A percentile compares a stretch with the other conserved stretches of the same genome.
These are phyloP conservation scores for Spilosoma lubricipeda DNA, from an alignment of 2,888 invertebrate species.

Conservation along the genomic window DNA sequence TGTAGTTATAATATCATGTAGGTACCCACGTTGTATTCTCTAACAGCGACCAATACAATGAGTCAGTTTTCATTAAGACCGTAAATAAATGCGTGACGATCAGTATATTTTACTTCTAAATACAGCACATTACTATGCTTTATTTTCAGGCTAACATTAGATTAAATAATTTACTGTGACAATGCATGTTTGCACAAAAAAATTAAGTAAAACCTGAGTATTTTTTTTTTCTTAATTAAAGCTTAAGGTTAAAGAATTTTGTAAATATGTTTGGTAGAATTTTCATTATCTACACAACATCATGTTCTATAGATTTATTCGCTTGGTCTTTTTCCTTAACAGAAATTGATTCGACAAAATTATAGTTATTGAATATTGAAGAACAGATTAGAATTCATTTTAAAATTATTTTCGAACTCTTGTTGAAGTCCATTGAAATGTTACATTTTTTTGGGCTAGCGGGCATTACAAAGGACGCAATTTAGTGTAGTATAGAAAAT, in stretches of 20 bases:
- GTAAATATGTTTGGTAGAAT: neutral
- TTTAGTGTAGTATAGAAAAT: too few relatives aligned
- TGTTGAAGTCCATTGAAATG: too few relatives aligned
- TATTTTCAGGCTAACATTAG: slow-evolving; percentile 9
- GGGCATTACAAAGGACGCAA: too few relatives aligned
- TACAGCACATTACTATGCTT: slow-evolving; percentile 5
- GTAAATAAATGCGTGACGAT: slow-evolving; percentile 38
- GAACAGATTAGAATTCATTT: neutral
- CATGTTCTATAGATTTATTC: neutral
- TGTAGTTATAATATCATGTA: neutral
- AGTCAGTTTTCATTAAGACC: slow-evolving; percentile 30
- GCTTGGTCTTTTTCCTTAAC: neutral
- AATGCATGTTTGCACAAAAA: slow-evolving; percentile 2
- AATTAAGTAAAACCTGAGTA: neutral
- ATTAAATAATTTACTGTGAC: slow-evolving; percentile 15
- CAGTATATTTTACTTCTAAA: slow-evolving; percentile 10
- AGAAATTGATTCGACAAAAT: neutral
- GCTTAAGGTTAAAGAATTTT: neutral
- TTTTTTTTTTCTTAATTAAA: neutral
- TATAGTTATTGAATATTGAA: neutral
- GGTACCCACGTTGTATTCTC: neutral
- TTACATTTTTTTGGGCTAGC: too few relatives aligned
- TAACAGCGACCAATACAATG: neutral
- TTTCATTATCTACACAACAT: neutral
- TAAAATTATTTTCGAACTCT: neutral